Conservation (phyloP, 2,888 invertebrate species). For the Patella pellucida region DNA sequence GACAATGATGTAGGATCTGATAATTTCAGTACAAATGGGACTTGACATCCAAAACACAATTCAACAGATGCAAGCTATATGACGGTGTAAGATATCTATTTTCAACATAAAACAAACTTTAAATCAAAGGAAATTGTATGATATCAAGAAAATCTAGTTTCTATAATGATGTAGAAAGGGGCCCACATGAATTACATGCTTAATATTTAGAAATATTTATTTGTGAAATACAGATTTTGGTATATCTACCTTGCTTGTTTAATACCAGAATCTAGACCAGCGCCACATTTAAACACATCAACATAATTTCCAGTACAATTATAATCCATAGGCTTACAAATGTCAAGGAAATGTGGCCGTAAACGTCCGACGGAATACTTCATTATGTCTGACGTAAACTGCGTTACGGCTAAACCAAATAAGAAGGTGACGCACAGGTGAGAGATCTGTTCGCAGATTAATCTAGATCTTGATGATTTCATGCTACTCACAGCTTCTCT, state of each 20-base stretch:
- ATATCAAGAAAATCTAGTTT: too few species aligned
- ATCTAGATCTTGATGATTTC: not conserved
- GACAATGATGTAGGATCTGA: too few species aligned
- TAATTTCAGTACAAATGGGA: too few species aligned
- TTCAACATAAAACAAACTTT: too few species aligned
- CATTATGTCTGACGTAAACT: conserved; percentile 89
- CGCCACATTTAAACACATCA: conserved; percentile 37
- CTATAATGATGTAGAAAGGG: too few species aligned
- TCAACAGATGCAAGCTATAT: too few species aligned
- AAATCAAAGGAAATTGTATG: too few species aligned
- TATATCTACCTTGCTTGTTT: conserved; percentile 38
- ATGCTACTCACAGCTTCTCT: not conserved
- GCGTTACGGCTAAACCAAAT: conserved; percentile 87
- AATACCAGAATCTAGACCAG: conserved; percentile 24
- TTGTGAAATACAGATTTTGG: too few species aligned
- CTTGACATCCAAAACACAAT: too few species aligned
- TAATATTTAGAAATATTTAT: too few species aligned
- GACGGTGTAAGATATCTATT: too few species aligned
- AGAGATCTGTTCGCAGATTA: not conserved
- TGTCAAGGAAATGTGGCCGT: conserved; percentile 91
- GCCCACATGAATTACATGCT: too few species aligned
- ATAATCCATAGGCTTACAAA: conserved; percentile 80
- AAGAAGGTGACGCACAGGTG: conserved; percentile 75
- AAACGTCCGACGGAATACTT: conserved; percentile 93
- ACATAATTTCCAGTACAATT: conserved; percentile 35